These are phyloP conservation scores for Cyprinella venusta DNA, from an alignment of 2,797 vertebrate species.

Conservation along the genomic window DNA sequence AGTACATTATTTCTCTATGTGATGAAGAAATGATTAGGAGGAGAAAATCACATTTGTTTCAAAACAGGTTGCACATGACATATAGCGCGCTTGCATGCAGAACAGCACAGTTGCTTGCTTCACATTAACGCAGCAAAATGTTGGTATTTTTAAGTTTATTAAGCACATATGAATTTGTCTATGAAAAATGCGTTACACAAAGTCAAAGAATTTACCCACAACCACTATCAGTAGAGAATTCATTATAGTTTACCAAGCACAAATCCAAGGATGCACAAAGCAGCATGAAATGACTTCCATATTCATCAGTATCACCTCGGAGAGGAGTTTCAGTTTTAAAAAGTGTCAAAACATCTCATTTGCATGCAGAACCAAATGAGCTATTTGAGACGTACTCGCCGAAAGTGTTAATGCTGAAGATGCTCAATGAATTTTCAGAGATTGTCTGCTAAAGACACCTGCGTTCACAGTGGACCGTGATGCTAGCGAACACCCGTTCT, in stretches of 20 bases:
- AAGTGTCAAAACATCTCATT: slow-evolving; percentile 45
- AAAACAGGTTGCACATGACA: neutral
- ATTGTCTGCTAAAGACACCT: slow-evolving; percentile 20
- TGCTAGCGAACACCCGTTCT: neutral
- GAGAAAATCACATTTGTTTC: neutral
- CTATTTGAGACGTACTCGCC: slow-evolving; percentile 22
- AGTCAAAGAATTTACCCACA: slow-evolving; percentile 5
- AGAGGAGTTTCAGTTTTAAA: slow-evolving; percentile 30
- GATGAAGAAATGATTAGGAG: neutral
- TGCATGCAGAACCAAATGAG: slow-evolving; percentile 30
- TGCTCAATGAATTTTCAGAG: slow-evolving; percentile 22
- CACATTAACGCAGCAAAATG: neutral
- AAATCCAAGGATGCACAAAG: slow-evolving; percentile 24
- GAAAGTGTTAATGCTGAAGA: slow-evolving; percentile 33
- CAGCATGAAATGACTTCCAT: slow-evolving; percentile 41
- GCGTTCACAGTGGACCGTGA: neutral
- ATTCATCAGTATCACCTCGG: slow-evolving; percentile 40
- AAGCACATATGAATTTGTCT: neutral
- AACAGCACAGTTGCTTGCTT: neutral
- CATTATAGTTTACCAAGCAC: slow-evolving; percentile 21
- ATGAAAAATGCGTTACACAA: neutral
- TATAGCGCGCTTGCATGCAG: neutral
- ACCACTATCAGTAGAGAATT: slow-evolving; percentile 14
- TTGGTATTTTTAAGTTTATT: slow-evolving; percentile 1
- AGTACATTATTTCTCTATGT: neutral